Evolutionary conservation across 2,888 invertebrate species (phyloP).

Genomic region (Cryptus armator): DNA sequence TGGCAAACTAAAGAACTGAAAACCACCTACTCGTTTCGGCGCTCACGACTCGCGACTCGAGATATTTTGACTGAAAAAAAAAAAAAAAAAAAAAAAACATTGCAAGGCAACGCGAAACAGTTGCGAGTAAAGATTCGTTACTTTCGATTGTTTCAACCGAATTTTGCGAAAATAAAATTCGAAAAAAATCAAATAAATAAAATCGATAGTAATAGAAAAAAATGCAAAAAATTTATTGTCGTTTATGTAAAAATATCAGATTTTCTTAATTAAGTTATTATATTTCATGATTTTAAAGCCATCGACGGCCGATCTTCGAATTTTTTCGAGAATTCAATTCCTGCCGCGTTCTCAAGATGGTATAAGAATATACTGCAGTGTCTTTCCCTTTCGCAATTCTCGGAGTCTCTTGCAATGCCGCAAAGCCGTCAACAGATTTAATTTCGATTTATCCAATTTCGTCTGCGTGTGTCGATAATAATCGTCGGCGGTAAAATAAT

Average conservation of each 20-base stretch:
- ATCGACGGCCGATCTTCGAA: background rate
- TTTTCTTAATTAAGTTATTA: background rate
- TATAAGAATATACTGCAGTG: constrained; percentile 72
- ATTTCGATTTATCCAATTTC: constrained; percentile 80
- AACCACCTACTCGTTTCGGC: constrained; percentile 61
- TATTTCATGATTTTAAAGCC: background rate
- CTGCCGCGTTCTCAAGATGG: constrained; percentile 33
- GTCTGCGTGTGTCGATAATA: constrained; percentile 76
- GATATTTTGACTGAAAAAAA: constrained; percentile 10
- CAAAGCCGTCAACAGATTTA: constrained; percentile 80
- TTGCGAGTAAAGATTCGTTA: constrained; percentile 22
- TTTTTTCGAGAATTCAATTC: constrained; percentile 22
- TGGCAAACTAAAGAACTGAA: constrained; percentile 77
- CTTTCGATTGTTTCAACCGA: constrained; percentile 37
- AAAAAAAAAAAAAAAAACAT: constrained; percentile 73
- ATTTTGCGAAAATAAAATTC: background rate
- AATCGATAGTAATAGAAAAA: background rate
- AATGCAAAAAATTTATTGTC: background rate
- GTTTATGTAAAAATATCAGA: background rate
- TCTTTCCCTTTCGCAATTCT: constrained; percentile 77
- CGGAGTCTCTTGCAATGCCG: constrained; percentile 80
- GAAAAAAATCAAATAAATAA: background rate
- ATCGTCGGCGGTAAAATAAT: constrained; percentile 81
- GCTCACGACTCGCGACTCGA: constrained; percentile 53
- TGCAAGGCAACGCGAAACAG: constrained; percentile 75